Base-by-base conservation (phyloP, 2,113 vertebrate genomes). In the human (Homo sapiens) region DNA sequence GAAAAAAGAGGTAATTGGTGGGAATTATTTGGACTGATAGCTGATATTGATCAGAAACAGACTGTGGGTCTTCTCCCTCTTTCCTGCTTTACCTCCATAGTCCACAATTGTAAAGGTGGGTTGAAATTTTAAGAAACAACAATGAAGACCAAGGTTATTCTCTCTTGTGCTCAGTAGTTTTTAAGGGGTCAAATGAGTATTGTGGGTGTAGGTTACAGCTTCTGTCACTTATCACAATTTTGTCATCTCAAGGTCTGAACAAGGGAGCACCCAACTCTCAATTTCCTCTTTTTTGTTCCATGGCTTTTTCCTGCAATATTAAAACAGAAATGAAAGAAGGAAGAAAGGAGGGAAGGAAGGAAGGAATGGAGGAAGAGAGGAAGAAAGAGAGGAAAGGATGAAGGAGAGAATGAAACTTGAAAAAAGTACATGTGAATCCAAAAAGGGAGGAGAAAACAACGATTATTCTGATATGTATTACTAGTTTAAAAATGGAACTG, bases 381-480 rank as follows among this genome's bases (percentile, higher is more conserved):
- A 40, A 13, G 23, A 8, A 23, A 90, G 9, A 16, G 18, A 32
- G 20, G 18, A 25, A 30, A 14, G 6, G n/a, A 66, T 14, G 61
- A 82, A 35, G 4, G 27, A n/a, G 68, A 45, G 59, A 52, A 68
- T 80, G 52, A 94, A 93, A 95, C 68, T 50, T 35, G 35, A 70
- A 93, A 73, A 91, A 61, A 98, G 66, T 8, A 97, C 93, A 95
- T 3, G 84, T 14, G 27, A 75, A 48, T 81, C 32, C n/a, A 78
- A 81, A 97, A 87, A n/a, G 70, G 11, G 32, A 85, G 73, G 90
- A 43, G 5, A 78, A 96, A 98, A 97, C 25, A 70, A 57, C 86
- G 45, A 97, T 98, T 83, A 88, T 96, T 96, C 79, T 96, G 6
- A 45, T 55, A 73, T 96, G 68, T 95, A 98, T 89, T 87, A 92